A percentile compares a stretch with the other conserved stretches of the same genome.
phyloP scores from a whole-genome alignment of 2,888 invertebrate species.

The Philereme vetulata region DNA sequence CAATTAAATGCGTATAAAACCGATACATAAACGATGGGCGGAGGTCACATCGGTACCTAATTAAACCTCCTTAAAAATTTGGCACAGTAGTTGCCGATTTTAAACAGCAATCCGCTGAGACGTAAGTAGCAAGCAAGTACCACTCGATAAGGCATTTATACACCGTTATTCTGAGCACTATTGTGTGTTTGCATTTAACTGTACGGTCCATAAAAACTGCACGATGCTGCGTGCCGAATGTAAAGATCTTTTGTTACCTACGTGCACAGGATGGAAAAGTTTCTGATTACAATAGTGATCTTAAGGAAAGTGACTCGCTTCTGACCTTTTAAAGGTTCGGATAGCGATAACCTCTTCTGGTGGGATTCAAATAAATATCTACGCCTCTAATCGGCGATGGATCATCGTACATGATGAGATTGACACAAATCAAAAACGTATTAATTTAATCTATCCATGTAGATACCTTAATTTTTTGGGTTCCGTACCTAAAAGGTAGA shows the following conservation, averaged over 20 bases:
- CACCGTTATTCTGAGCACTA: slow-evolving; percentile 34
- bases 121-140: slow-evolving; percentile 12
- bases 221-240: slow-evolving; percentile 20
- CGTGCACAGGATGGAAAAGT: not conserved
- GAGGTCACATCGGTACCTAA: slow-evolving; percentile 13
- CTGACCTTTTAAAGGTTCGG: too few species aligned
- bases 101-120: slow-evolving; percentile 22
- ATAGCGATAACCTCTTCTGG: too few species aligned
- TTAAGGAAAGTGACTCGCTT: too few species aligned
- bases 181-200: slow-evolving; percentile 31
- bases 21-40: not conserved
- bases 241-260: slow-evolving; percentile 8
- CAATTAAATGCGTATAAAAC: too few species aligned
- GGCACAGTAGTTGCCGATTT: not conserved
- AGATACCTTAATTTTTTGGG: too few species aligned
- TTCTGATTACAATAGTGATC: not conserved
- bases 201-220: slow-evolving; percentile 23
- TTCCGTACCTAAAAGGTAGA: too few species aligned
- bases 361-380: too few species aligned
- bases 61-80: slow-evolving; percentile 2
- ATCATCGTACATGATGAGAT: too few species aligned
- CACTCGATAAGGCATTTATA: slow-evolving; percentile 28
- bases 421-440: too few species aligned
- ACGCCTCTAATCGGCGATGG: too few species aligned
- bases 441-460: too few species aligned